Evolutionary conservation across 2,113 vertebrate genomes (phyloP).

Genomic region (Tursiops truncatus): DNA sequence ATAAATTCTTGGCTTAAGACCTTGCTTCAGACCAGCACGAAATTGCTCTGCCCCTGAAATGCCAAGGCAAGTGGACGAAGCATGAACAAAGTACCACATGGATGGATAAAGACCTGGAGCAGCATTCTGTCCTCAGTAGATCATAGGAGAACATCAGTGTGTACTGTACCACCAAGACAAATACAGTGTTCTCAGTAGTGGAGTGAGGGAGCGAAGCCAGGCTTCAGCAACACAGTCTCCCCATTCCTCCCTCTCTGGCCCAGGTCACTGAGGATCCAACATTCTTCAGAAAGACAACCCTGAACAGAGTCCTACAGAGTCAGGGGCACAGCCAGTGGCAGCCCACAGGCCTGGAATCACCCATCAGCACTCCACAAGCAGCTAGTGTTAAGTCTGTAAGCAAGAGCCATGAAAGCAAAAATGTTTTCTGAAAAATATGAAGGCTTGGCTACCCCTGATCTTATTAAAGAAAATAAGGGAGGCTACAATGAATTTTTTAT

Average conservation of each 20-base stretch:
- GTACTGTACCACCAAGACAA: neutral
- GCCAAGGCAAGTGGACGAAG: constrained; percentile 57
- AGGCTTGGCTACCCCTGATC: neutral
- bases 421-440: neutral
- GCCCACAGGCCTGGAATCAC: rapidly evolving
- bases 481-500: neutral
- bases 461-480: neutral
- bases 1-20: constrained; percentile 55
- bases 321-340: rapidly evolving
- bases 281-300: neutral
- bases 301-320: neutral
- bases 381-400: neutral
- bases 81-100: constrained; percentile 62
- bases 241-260: neutral
- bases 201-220: constrained; percentile 30
- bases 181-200: rapidly evolving
- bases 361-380: rapidly evolving
- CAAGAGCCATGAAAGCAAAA: neutral
- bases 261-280: neutral
- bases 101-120: constrained; percentile 48
- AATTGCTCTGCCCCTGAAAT: constrained; percentile 47
- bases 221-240: neutral
- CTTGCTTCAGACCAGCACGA: constrained; percentile 34
- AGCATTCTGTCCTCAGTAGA: constrained; percentile 55
- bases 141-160: constrained; percentile 50